Conservation (phyloP, 1,140 invertebrate genomes). For the Zaprionus kolodkinae region DNA sequence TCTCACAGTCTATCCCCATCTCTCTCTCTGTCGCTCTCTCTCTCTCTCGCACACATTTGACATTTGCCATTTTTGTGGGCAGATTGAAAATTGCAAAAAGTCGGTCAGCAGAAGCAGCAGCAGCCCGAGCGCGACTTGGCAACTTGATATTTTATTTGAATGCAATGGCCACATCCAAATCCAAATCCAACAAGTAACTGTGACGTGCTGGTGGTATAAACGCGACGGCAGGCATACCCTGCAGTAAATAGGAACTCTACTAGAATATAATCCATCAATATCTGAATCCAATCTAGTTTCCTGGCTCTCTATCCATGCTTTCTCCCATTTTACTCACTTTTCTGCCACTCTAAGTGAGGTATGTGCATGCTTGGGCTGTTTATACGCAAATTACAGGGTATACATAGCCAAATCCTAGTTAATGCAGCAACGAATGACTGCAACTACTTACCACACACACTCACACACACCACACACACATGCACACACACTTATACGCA, state of each 20-base stretch:
- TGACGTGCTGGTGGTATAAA: neutral
- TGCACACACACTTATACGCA: slow-evolving; percentile 3
- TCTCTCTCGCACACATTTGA: slow-evolving; percentile 25
- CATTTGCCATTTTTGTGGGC: slow-evolving; percentile 42
- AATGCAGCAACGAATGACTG: slow-evolving; percentile 72
- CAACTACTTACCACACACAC: slow-evolving; percentile 35
- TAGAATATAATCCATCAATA: no score
- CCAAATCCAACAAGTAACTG: slow-evolving; percentile 26
- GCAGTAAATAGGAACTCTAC: neutral
- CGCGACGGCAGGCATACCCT: neutral
- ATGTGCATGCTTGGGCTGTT: neutral
- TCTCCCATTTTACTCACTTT: no score
- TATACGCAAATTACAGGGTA: slow-evolving; percentile 22
- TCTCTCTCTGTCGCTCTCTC: neutral
- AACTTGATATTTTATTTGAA: slow-evolving; percentile 79
- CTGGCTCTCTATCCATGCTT: no score
- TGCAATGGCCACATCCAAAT: slow-evolving; percentile 50
- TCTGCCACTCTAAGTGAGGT: no score
- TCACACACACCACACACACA: slow-evolving; percentile 17
- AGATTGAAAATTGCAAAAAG: slow-evolving; percentile 72
- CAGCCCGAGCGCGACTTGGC: slow-evolving; percentile 38
- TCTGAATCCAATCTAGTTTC: no score
- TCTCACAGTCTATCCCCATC: slow-evolving; percentile 8
- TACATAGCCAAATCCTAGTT: slow-evolving; percentile 63
- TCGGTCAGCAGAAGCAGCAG: slow-evolving; percentile 33